phyloP scores from a whole-genome alignment of 2,888 invertebrate genomes.

The Heliothis peltigera region DNA sequence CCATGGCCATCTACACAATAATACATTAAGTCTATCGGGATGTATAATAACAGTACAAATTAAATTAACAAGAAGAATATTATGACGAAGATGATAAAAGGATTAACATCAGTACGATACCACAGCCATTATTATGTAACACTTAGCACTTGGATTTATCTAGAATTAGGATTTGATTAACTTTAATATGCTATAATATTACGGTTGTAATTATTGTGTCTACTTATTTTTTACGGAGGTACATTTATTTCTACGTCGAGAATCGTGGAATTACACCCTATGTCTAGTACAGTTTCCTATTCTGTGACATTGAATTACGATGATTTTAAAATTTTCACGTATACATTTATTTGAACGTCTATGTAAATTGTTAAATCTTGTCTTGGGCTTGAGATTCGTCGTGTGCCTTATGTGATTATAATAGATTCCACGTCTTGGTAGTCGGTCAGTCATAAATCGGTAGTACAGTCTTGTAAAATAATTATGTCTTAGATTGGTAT shows the following conservation, averaged over 20 bases:
- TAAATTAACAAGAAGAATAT: slow-evolving; percentile 74
- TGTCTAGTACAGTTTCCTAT: slow-evolving; percentile 47
- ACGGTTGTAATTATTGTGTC: slow-evolving; percentile 68
- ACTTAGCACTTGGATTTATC: slow-evolving; percentile 85
- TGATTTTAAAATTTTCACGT: slow-evolving; percentile 67
- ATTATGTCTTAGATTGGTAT: slow-evolving; percentile 5
- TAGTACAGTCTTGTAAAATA: slow-evolving; percentile 37
- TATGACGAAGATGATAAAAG: slow-evolving; percentile 79
- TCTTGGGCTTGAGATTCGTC: slow-evolving; percentile 16
- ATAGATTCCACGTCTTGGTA: slow-evolving; percentile 29
- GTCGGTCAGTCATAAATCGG: slow-evolving; percentile 30
- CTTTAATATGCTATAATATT: slow-evolving; percentile 62
- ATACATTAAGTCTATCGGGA: slow-evolving; percentile 74
- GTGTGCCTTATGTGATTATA: slow-evolving; percentile 17
- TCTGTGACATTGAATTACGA: slow-evolving; percentile 52
- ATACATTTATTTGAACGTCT: slow-evolving; percentile 74
- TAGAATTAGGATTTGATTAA: slow-evolving; percentile 76
- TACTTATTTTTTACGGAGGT: slow-evolving; percentile 61
- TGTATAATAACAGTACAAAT: slow-evolving; percentile 71
- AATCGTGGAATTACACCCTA: slow-evolving; percentile 60
- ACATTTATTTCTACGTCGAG: slow-evolving; percentile 63
- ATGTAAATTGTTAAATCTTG: slow-evolving; percentile 38
- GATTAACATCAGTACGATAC: slow-evolving; percentile 87
- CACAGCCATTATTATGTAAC: slow-evolving; percentile 88
- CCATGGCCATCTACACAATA: slow-evolving; percentile 78